These are phyloP conservation scores for Phoxinus phoxinus DNA, from an alignment of 2,113 vertebrate genomes.

Conservation along the genomic window DNA sequence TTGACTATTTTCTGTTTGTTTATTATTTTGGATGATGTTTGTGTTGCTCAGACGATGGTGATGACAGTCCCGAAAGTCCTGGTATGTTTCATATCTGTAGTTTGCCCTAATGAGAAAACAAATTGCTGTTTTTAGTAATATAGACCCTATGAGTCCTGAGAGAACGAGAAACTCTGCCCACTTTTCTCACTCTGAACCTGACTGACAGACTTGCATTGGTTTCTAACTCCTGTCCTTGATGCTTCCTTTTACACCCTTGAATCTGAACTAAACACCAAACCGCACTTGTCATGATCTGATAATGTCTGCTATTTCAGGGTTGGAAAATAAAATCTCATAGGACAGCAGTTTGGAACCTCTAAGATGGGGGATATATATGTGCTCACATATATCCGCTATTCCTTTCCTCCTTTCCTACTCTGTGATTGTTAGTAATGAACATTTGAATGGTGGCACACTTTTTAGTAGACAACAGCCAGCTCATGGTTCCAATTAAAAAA, in stretches of 20 bases:
- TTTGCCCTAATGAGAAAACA: constrained; percentile 64
- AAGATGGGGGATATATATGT: constrained; percentile 56
- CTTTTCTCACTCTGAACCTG: constrained; percentile 49
- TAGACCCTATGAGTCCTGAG: constrained; percentile 54
- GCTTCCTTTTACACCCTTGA: background rate
- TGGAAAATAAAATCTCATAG: background rate
- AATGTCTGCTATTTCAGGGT: background rate
- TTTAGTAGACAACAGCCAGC: background rate
- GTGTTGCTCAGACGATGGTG: constrained; percentile 69
- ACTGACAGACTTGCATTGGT: constrained; percentile 23
- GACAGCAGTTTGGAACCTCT: constrained; percentile 42
- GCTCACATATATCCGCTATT: constrained; percentile 20
- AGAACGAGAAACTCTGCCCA: constrained; percentile 26
- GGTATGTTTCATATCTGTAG: constrained; percentile 71
- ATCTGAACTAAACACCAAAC: background rate
- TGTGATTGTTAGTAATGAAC: constrained; percentile 6
- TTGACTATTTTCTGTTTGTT: constrained; percentile 62
- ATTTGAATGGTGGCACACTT: background rate
- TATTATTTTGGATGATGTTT: constrained; percentile 67
- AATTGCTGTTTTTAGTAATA: constrained; percentile 60
- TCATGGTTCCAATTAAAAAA: background rate
- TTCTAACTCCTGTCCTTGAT: constrained; percentile 10
- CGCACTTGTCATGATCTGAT: background rate
- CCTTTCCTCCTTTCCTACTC: constrained; percentile 36
- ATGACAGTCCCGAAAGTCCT: constrained; percentile 72